Base-by-base conservation (phyloP, 2,888 invertebrate genomes). In the Epinotia demarniana region DNA sequence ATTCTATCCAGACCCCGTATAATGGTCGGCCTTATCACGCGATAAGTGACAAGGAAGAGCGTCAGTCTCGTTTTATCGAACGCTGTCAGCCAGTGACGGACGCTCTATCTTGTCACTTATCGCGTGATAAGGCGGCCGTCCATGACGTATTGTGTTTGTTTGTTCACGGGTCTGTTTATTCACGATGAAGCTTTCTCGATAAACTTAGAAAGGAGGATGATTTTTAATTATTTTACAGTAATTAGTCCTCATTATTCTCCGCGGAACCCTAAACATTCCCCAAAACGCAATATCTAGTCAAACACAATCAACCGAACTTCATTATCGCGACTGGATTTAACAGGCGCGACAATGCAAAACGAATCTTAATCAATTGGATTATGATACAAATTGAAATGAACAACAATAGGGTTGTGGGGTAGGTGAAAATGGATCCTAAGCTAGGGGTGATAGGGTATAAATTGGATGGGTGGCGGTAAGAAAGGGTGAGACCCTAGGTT, bases 401-500 rank as follows among this genome's bases (percentile, higher is more conserved):
- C 70, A 63, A 64, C 70, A 53, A 5, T 39, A 16, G 9, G 6
- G n/a, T 39, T 53, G 16, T 19, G 9, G 27, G 23, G 12, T 49
- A n/a, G 16, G 39, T 53, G 5, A 71, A 70, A 71, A 27, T 66
- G 13, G 13, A 19, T 27, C 39, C 13, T 75, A 70, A 58, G 6
- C 0, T 23, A 13, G 13, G 23, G 16, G 13, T 3, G 12, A 63
- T 79, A 80, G 75, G 74, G 79, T 78, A 72, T 43, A 73, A 78
- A 80, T 79, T 79, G 3, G 58, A 46, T 72, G 80, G 77, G 58
- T 33, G 3, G 11, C 13, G 12, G 4, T n/a, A 11, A 8, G 46
- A 81, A 87, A 86, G 90, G 90, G 88, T 87, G 85, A 80, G 77
- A 80, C 89, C 90, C 87, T 85, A 85, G 84, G 86, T 83, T 83